These are phyloP conservation scores for Condylura cristata DNA, from an alignment of 2,113 vertebrate genomes.

Conservation along the genomic window DNA sequence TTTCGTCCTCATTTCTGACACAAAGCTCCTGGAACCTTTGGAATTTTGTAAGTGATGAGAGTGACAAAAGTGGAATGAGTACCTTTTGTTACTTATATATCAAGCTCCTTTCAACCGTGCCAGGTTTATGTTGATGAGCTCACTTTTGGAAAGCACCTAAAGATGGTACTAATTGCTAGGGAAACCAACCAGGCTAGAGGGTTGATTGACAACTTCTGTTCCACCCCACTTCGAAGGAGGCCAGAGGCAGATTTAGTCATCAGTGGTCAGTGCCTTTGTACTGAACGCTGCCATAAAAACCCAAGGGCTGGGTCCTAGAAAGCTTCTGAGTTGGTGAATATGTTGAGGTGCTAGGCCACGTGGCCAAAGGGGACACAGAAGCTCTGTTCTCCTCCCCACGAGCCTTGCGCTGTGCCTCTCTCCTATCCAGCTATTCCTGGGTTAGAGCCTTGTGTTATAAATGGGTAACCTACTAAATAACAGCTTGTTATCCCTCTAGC, in stretches of 20 bases:
- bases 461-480: not conserved
- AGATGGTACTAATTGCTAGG: not conserved
- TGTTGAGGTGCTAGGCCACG: not conserved
- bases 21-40: too few relatives aligned
- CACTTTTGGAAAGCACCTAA: not conserved
- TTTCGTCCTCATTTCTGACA: too few relatives aligned
- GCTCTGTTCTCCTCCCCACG: too few relatives aligned
- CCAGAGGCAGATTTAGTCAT: not conserved
- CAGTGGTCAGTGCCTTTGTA: not conserved
- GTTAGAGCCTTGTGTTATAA: not conserved
- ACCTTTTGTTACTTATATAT: not conserved
- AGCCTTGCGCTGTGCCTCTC: not conserved
- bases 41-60: too few relatives aligned
- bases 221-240: not conserved
- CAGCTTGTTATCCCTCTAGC: not conserved
- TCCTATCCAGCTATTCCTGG: not conserved
- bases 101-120: not conserved
- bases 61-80: not conserved
- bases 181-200: not conserved
- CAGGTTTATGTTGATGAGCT: not conserved
- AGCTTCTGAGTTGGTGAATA: not conserved
- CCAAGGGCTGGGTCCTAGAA: not conserved
- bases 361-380: not conserved
- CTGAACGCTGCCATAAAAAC: not conserved
- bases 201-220: not conserved